Percentiles rank a stretch among this genome's conserved stretches.
Conservation (phyloP, 2,888 invertebrate species). For the Elysia crispata region DNA sequence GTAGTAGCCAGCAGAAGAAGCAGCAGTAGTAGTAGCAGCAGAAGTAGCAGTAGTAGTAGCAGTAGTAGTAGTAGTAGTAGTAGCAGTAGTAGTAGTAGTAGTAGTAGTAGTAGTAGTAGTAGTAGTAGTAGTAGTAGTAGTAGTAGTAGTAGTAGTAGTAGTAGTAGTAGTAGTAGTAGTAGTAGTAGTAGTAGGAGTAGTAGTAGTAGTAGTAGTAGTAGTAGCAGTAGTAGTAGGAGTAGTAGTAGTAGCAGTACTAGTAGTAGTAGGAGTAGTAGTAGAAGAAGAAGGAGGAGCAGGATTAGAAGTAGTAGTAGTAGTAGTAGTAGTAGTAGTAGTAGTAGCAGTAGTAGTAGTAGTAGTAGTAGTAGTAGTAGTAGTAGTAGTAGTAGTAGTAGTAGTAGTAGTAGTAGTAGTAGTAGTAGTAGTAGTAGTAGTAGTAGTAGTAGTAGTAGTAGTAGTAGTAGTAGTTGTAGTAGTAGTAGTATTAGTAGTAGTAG, state of each 20-base stretch:
- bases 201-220: conserved; percentile 28
- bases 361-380: conserved; percentile 28
- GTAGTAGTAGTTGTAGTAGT: no score
- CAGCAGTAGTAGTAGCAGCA: no score
- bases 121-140: conserved; percentile 13
- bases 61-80: conserved; percentile 28
- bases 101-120: conserved; percentile 15
- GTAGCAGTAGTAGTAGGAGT: conserved; percentile 24
- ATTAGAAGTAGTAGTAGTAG: no score
- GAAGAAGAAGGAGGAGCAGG: no score
- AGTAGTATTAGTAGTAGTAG: no score
- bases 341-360: conserved; percentile 26
- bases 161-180: no score
- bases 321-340: conserved; percentile 12
- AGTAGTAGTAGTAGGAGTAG: no score
- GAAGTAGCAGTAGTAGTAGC: conserved; percentile 23
- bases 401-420: conserved; percentile 22
- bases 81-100: conserved; percentile 26
- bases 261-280: no score
- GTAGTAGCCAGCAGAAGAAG: no score
- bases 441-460: conserved; percentile 28
- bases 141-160: conserved; percentile 28
- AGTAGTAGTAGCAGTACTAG: no score
- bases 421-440: conserved; percentile 28
- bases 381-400: conserved; percentile 23